phyloP scores from a whole-genome alignment of 1,140 invertebrate genomes.

The Arion vulgaris region DNA sequence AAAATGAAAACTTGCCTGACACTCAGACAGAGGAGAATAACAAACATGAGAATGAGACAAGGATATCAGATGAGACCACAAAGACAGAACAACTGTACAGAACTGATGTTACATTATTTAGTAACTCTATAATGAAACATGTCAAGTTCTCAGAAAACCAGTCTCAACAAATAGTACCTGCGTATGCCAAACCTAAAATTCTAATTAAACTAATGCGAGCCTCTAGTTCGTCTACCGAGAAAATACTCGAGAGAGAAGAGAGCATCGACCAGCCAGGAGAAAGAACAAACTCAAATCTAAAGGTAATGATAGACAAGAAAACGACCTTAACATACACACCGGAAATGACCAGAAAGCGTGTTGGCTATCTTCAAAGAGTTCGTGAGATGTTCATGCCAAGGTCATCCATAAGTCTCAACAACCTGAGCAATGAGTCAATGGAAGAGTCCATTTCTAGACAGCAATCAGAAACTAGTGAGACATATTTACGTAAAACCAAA shows the following conservation, averaged over 20 bases:
- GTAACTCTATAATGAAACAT: not conserved
- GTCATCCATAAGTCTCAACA: constrained; percentile 2
- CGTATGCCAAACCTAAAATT: not conserved
- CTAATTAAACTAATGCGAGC: no score
- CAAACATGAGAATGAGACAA: not conserved
- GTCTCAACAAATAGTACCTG: not conserved
- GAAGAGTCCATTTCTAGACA: not conserved
- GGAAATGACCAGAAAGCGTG: not conserved
- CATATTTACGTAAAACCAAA: not conserved
- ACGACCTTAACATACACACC: not conserved
- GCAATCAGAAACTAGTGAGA: not conserved
- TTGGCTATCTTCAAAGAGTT: not conserved
- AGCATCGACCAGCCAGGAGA: not conserved
- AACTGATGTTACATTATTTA: no score
- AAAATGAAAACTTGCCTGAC: not conserved
- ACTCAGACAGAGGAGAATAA: not conserved
- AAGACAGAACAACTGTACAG: not conserved
- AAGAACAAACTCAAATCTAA: not conserved
- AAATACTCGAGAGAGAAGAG: no score
- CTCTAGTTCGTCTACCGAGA: no score
- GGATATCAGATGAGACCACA: no score
- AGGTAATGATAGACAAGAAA: not conserved
- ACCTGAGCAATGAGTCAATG: not conserved
- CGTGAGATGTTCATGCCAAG: not conserved
- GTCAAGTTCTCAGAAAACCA: not conserved